phyloP scores from a whole-genome alignment of 2,113 vertebrate species.

The Salvelinus alpinus region DNA sequence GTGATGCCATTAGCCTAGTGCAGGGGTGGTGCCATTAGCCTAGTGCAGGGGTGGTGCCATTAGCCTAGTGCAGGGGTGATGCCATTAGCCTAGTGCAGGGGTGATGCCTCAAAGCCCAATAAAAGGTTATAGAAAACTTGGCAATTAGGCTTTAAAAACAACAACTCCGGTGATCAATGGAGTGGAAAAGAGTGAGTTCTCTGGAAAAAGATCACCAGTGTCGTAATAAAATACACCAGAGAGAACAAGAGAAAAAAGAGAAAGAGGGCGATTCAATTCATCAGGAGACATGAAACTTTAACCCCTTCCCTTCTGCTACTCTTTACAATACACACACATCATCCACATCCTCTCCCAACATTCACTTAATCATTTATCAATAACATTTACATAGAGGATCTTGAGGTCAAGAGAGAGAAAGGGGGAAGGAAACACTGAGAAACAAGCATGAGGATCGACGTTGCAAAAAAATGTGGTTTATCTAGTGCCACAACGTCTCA shows the following conservation, averaged over 20 bases:
- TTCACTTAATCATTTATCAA: slow-evolving; percentile 85
- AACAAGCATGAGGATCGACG: slow-evolving; percentile 76
- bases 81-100: slow-evolving; percentile 40
- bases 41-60: slow-evolving; percentile 41
- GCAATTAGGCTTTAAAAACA: slow-evolving; percentile 76
- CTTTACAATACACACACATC: slow-evolving; percentile 54
- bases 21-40: not conserved
- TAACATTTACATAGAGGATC: slow-evolving; percentile 69
- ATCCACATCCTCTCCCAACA: slow-evolving; percentile 67
- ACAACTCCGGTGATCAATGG: slow-evolving; percentile 63
- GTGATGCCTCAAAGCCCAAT: slow-evolving; percentile 51
- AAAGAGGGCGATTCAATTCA: slow-evolving; percentile 43
- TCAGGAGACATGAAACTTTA: slow-evolving; percentile 28
- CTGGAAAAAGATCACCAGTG: slow-evolving; percentile 56
- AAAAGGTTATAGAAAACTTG: slow-evolving; percentile 70
- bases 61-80: too few species aligned
- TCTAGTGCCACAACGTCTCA: slow-evolving; percentile 77
- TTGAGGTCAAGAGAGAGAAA: slow-evolving; percentile 1
- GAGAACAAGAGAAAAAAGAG: slow-evolving; percentile 38
- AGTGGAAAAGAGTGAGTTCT: slow-evolving; percentile 21
- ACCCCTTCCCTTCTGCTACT: slow-evolving; percentile 19
- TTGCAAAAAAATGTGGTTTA: slow-evolving; percentile 82
- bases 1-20: too few species aligned
- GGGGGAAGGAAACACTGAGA: slow-evolving; percentile 33
- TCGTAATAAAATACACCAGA: slow-evolving; percentile 45